Conservation (phyloP, 2,888 invertebrate species). For the Eupithecia subfuscata region DNA sequence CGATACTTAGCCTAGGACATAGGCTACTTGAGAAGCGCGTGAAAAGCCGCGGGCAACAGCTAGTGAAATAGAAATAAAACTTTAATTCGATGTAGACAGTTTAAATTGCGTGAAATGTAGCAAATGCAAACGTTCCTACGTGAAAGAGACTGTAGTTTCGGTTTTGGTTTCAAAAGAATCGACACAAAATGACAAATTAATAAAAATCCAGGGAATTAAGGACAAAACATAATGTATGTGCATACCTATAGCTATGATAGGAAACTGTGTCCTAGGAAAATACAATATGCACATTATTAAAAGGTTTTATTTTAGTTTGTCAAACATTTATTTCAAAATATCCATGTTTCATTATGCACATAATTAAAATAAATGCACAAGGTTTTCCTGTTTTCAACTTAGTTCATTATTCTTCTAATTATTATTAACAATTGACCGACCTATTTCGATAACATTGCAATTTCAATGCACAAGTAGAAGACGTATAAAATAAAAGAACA, state of each 20-base stretch:
- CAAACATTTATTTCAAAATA: conserved; percentile 16
- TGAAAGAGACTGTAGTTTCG: not conserved
- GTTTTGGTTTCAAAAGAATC: not conserved
- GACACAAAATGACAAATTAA: not conserved
- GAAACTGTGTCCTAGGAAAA: not conserved
- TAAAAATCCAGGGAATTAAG: not conserved
- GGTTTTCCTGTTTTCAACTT: conserved; percentile 67
- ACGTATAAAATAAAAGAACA: not conserved
- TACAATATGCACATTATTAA: not conserved
- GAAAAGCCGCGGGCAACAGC: too few relatives aligned
- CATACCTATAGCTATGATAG: not conserved
- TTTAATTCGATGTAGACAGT: too few relatives aligned
- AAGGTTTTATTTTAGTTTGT: conserved; percentile 8
- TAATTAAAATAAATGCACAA: conserved; percentile 34
- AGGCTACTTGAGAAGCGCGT: too few relatives aligned
- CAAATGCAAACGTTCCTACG: not conserved
- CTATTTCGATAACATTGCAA: conserved; percentile 44
- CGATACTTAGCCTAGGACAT: too few relatives aligned
- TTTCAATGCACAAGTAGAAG: conserved; percentile 4
- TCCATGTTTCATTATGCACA: conserved; percentile 20
- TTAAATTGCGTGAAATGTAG: too few relatives aligned
- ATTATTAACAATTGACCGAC: conserved; percentile 39
- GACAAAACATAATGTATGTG: not conserved
- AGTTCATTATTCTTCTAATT: conserved; percentile 39
- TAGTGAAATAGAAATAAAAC: too few relatives aligned